Evolutionary conservation across 2,888 invertebrate species (phyloP).

Genomic region (Diaprepes abbreviatus): DNA sequence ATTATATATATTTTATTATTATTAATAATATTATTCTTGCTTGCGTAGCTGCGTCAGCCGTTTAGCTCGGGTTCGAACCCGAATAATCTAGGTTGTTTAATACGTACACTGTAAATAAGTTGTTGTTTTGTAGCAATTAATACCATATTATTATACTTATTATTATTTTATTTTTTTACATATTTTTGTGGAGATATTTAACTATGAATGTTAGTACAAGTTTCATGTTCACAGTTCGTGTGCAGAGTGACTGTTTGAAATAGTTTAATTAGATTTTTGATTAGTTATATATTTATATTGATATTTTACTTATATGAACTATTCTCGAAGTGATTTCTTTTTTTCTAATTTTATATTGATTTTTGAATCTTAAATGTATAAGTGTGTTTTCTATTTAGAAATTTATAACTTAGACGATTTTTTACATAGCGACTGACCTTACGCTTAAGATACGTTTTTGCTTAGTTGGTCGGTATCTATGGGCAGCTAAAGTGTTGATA

Average conservation of each 20-base stretch:
- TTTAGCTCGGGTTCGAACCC: slow-evolving; percentile 49
- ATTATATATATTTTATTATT: slow-evolving; percentile 66
- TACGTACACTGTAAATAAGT: slow-evolving; percentile 67
- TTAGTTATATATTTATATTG: slow-evolving; percentile 66
- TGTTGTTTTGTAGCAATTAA: slow-evolving; percentile 70
- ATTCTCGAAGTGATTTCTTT: slow-evolving; percentile 65
- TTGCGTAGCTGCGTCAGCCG: slow-evolving; percentile 58
- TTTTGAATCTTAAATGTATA: slow-evolving; percentile 68
- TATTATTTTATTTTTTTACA: slow-evolving; percentile 71
- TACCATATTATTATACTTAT: slow-evolving; percentile 67
- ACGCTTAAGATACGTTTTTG: slow-evolving; percentile 61
- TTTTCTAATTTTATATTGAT: slow-evolving; percentile 57
- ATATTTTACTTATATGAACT: slow-evolving; percentile 67
- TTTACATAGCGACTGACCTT: slow-evolving; percentile 63
- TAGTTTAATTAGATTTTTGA: slow-evolving; percentile 66
- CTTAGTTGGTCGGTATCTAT: slow-evolving; percentile 60
- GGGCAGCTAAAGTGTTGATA: slow-evolving; percentile 50
- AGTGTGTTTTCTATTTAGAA: slow-evolving; percentile 68
- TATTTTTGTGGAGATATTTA: slow-evolving; percentile 70
- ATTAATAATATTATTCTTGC: slow-evolving; percentile 60
- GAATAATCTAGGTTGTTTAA: slow-evolving; percentile 66
- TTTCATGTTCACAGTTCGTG: slow-evolving; percentile 65
- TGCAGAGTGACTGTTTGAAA: slow-evolving; percentile 68
- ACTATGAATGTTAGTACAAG: slow-evolving; percentile 69
- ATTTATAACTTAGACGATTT: slow-evolving; percentile 66